Base-by-base conservation (phyloP, 2,888 invertebrate species). In the Sinohyriopsis cumingii region DNA sequence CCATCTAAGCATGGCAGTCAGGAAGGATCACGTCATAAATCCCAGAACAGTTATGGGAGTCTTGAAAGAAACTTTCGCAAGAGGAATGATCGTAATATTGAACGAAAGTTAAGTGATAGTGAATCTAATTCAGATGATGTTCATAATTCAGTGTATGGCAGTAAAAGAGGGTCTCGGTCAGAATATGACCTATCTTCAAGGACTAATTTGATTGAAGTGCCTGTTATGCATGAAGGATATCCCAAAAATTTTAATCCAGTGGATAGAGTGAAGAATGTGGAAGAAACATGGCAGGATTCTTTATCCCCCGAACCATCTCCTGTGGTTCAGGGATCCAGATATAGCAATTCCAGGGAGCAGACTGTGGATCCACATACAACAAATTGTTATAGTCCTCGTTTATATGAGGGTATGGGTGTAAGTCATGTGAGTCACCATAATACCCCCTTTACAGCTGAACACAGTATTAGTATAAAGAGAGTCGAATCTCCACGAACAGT, bases 1-100 rank as follows among this genome's bases (percentile, higher is more conserved):
- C 78, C 79, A 5, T 76, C 77, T 33, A 81, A 80, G 70, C 87
- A 86, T 72, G 87, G 86, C 66, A 87, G 87, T 73, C 73, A 87
- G 75, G 89, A 89, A 65, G 82, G 86, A 61, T 82, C 84, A 45
- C 84, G 76, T 65, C 73, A 79, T 57, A 77, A 83, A 72, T 63
- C 67, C 25, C 77, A 70, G 62, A 69, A 77, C 64, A 78, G 72
- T 66, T 85, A 84, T 63, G 84, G 85, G 19, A 84, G 84, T 73
- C 78, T 84, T 71, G 84, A 83, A 68, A 71, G 85, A 24, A 83
- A 84, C 72, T 59, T 69, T 12, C 75, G 73, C 63, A 77, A 79
- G 55, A 65, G 72, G 56, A 67, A 73, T 55, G 72, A 80, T 68
- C 72, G 64, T 65, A 73, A 73, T 65, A 76, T 71, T 63, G 75